Base-by-base conservation (phyloP, 1,140 invertebrate species). In the Sesamia nonagrioides region DNA sequence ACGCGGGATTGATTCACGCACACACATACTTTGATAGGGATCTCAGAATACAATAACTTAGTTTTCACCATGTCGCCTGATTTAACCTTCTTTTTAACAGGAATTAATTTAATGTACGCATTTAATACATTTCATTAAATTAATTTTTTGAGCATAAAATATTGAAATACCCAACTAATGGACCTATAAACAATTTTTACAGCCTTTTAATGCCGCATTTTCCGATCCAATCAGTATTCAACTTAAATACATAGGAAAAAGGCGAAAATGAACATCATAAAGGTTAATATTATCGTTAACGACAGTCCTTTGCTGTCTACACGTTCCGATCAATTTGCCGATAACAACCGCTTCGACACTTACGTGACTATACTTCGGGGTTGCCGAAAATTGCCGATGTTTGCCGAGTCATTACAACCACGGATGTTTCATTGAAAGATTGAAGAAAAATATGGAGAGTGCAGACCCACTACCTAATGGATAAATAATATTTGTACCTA, bases 301-400 rank as follows among this genome's bases (percentile, higher is more conserved):
- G 42, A 48, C 21, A 68, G 63, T n/a, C 18, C 17, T 27, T 63
- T 42, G 17, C 61, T 66, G 61, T 13, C 63, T 27, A 48, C 42
- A 42, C 13, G 42, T 68, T 37, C 42, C 63, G 63, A 68, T 68
- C 42, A 68, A 68, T 68, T 68, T 68, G 8, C 18, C 17, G 63
- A 68, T 68, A 68, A 37, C 35, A 6, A 8, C 37, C 33, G 27
- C 15, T 58, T 58, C 27, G 17, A 68, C 37, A 45, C 61, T 50
- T 11, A n/a, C 18, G 18, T 48, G 42, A 27, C 42, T 27, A 4
- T 27, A 48, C n/a, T 15, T 27, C 18, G 42, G 42, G 17, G 48
- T 37, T 37, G 13, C 58, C 58, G 58, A 61, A 61, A 61, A 61
- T 61, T n/a, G 13, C 33, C 58, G 58, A 61, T 37, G 27, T 61